A percentile compares a stretch with the other conserved stretches of the same genome.
These are phyloP conservation scores for Schlechtendalia chinensis DNA, from an alignment of 1,140 invertebrate genomes.

Conservation along the genomic window DNA sequence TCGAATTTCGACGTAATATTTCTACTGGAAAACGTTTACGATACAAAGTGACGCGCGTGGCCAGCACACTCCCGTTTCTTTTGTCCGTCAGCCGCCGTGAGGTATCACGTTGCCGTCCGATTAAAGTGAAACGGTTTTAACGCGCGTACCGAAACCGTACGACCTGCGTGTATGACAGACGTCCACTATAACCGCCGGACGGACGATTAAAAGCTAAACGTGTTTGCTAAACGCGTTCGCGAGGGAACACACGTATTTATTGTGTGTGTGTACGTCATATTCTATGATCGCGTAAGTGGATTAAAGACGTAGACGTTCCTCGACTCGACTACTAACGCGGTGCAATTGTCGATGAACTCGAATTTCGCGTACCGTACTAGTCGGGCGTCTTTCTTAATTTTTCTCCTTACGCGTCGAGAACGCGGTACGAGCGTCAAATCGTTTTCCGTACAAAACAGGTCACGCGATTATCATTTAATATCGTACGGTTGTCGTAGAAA, in stretches of 20 bases:
- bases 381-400: neutral
- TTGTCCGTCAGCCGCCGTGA: neutral
- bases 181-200: neutral
- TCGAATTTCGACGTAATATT: neutral
- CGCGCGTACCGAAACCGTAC: neutral
- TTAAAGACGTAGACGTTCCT: too few species aligned
- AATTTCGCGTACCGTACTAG: neutral
- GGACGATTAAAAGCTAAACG: too few species aligned
- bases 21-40: neutral
- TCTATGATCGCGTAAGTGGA: too few species aligned
- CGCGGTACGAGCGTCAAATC: neutral
- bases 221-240: too few species aligned
- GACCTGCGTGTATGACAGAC: too few species aligned
- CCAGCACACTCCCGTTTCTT: neutral
- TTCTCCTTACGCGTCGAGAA: neutral
- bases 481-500: neutral
- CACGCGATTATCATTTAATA: neutral
- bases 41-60: slow-evolving; percentile 12
- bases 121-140: slow-evolving; percentile 11
- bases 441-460: neutral
- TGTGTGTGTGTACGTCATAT: too few species aligned
- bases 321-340: too few species aligned
- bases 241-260: too few species aligned
- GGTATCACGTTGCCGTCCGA: slow-evolving; percentile 8
- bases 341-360: too few species aligned